A percentile compares a stretch with the other conserved stretches of the same genome.
Evolutionary conservation across 2,888 invertebrate species (phyloP).

Genomic region (Synanthedon myopaeformis): DNA sequence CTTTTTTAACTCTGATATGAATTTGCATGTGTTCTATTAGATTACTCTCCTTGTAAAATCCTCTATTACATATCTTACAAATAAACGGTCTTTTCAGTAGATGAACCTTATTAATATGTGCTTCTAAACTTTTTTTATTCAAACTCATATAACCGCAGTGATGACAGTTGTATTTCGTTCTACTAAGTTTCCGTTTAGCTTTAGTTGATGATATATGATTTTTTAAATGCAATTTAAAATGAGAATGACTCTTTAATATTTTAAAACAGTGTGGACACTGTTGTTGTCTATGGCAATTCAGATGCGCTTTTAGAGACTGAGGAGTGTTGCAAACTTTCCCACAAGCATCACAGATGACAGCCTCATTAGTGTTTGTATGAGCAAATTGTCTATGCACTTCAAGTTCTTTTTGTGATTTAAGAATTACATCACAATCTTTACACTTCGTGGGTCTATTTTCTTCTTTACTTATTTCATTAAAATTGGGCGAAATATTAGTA

Average conservation of each 20-base stretch:
- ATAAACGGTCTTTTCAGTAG: slow-evolving; percentile 25
- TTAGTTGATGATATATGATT: slow-evolving; percentile 15
- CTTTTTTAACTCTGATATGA: slow-evolving; percentile 23
- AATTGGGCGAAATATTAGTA: background rate
- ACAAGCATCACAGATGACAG: slow-evolving; percentile 23
- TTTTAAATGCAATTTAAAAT: slow-evolving; percentile 25
- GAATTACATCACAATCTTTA: slow-evolving; percentile 14
- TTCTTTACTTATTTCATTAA: background rate
- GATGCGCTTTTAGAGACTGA: slow-evolving; percentile 18
- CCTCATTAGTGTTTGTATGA: slow-evolving; percentile 11
- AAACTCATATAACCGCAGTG: slow-evolving; percentile 26
- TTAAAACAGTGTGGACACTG: slow-evolving; percentile 31
- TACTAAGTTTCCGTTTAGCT: slow-evolving; percentile 8
- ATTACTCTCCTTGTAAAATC: slow-evolving; percentile 38
- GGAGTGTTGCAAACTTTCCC: slow-evolving; percentile 20
- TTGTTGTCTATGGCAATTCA: slow-evolving; percentile 20
- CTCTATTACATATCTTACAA: slow-evolving; percentile 33
- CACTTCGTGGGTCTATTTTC: slow-evolving; percentile 1
- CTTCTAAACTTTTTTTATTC: slow-evolving; percentile 30
- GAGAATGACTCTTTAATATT: slow-evolving; percentile 24
- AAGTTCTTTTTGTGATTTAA: slow-evolving; percentile 11
- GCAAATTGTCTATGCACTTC: slow-evolving; percentile 12
- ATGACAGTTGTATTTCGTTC: slow-evolving; percentile 20
- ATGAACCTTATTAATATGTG: slow-evolving; percentile 38
- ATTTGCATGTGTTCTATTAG: slow-evolving; percentile 27